These are phyloP conservation scores for Esox lucius DNA, from an alignment of 2,797 vertebrate genomes.

Conservation along the genomic window DNA sequence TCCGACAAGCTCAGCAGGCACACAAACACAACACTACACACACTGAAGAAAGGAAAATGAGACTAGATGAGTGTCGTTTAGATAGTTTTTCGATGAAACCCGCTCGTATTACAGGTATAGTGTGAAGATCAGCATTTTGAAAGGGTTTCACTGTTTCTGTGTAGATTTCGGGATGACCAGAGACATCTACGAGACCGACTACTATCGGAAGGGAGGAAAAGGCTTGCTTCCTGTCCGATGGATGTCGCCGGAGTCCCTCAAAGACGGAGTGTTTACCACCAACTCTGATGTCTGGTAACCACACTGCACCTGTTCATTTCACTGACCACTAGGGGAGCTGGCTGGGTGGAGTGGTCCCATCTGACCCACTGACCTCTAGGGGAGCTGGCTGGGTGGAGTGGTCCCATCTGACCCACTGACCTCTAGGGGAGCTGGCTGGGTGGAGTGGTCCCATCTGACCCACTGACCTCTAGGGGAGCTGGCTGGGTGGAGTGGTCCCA, in stretches of 20 bases:
- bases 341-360: too few species aligned
- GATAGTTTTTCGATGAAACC: neutral
- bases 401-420: too few species aligned
- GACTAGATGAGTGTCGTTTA: neutral
- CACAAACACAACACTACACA: too few species aligned
- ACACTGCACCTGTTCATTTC: neutral
- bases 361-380: too few species aligned
- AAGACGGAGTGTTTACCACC: conserved; percentile 97
- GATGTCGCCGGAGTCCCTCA: conserved; percentile 99
- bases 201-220: conserved; percentile 98
- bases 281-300: conserved; percentile 96
- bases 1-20: too few species aligned
- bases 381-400: too few species aligned
- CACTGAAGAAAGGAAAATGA: neutral
- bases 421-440: too few species aligned
- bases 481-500: too few species aligned
- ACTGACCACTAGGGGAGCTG: too few species aligned
- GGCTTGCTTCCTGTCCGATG: conserved; percentile 95
- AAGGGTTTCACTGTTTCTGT: neutral
- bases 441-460: too few species aligned
- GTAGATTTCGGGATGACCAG: conserved; percentile 98
- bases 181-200: conserved; percentile 99
- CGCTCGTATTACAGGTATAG: neutral
- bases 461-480: too few species aligned
- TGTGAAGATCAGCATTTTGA: conserved; percentile 4